Evolutionary conservation across 2,113 vertebrate species (phyloP), one percentile per base, ranked within the genome.

Genomic region (Gambusia holbrooki): DNA sequence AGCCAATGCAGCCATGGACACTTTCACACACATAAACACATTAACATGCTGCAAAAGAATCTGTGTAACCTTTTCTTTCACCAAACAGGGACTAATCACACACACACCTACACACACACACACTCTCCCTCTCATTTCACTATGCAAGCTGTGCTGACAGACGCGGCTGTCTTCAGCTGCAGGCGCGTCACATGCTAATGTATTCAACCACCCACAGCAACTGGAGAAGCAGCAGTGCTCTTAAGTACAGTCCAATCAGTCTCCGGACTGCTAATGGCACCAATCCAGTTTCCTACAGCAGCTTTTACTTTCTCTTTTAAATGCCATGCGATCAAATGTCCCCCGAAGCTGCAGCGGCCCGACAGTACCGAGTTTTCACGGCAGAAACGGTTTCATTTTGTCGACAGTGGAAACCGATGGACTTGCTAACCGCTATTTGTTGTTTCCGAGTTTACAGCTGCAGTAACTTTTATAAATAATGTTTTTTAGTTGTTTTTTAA

Each of bases 161-260:
- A 72, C 88, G 77, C 54, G 15, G 61, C 71, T 77, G 84, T 89
- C 88, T 74, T 76, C 80, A 82, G 79, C 85, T 84, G 70, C 80
- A 74, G 78, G 85, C 81, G 89, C 87, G 86, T 88, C 84, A 90
- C 76, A 91, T 79, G 78, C 84, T 88, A 91, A 92, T 90, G 86
- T 87, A 88, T 91, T 90, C 83, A 90, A 87, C 86, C 79, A 85
- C 92, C 90, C 88, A 91, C 90, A 85, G 88, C 81, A 75, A 85
- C 84, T 79, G 84, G 75, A 89, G 82, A 80, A 85, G 77, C 76
- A 70, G 63, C 61, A 58, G 51, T 58, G 80, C 83, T 88, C 81
- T 80, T 90, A 89, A 87, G 86, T 84, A 87, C 68, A 87, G 86
- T 81, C 85, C 87, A 91, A 91, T 91, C 88, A 90, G 87, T 83